A percentile compares a stretch with the other conserved stretches of the same genome.
Evolutionary conservation across 2,113 vertebrate species (phyloP).

Genomic region (Capricornis sumatraensis): DNA sequence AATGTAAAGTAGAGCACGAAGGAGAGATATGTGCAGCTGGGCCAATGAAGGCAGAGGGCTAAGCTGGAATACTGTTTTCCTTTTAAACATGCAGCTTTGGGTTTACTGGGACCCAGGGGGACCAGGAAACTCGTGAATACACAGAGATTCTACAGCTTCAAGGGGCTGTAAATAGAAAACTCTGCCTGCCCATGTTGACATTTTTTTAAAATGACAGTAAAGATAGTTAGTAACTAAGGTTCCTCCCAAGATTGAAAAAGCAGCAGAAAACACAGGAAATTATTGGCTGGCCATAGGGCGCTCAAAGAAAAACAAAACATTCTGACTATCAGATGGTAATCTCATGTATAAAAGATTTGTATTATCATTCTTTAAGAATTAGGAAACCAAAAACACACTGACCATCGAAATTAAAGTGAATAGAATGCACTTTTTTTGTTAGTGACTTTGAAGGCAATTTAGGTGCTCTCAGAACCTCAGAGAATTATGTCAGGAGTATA

Average conservation of each 20-base stretch:
- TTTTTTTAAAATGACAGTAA: neutral
- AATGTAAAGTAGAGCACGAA: conserved; percentile 24
- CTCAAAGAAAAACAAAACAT: neutral
- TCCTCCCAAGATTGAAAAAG: conserved; percentile 6
- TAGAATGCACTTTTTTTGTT: neutral
- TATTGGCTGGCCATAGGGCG: rapidly evolving
- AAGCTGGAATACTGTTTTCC: conserved; percentile 29
- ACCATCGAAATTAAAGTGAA: neutral
- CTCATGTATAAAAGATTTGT: neutral
- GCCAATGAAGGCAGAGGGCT: conserved; percentile 1
- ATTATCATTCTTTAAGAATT: conserved; percentile 4
- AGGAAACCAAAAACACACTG: neutral
- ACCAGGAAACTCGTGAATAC: conserved; percentile 5
- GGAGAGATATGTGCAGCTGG: conserved; percentile 70
- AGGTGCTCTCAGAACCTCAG: neutral
- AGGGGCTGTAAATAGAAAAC: neutral
- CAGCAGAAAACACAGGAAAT: neutral
- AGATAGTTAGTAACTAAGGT: neutral
- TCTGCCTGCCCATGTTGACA: neutral
- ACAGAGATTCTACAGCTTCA: conserved; percentile 25
- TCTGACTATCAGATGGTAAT: neutral
- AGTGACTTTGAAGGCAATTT: neutral
- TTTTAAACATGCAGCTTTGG: conserved; percentile 35
- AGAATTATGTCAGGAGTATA: neutral
- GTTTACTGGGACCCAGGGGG: neutral